phyloP scores from a whole-genome alignment of 2,113 vertebrate genomes.

The Chunga burmeisteri region DNA sequence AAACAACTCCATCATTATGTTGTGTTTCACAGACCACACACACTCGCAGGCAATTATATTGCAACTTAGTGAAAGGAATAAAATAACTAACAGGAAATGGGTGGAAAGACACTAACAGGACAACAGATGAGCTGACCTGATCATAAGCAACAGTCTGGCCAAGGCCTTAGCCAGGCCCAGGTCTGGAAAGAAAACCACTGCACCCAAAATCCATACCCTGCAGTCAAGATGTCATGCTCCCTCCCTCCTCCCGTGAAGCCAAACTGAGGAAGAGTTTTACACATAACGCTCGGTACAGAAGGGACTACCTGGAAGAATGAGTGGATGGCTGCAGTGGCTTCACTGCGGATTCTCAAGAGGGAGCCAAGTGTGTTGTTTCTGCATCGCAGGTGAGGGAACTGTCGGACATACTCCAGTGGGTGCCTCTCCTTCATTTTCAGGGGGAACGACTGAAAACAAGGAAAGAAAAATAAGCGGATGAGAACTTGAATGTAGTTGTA shows the following conservation, averaged over 20 bases:
- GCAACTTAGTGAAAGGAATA: background rate
- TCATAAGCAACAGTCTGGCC: background rate
- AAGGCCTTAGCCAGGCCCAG: background rate
- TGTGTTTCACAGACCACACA: conserved; percentile 21
- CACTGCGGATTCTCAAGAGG: conserved; percentile 88
- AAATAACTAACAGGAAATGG: background rate
- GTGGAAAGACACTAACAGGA: background rate
- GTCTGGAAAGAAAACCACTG: background rate
- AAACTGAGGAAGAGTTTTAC: background rate
- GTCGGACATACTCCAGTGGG: conserved; percentile 84
- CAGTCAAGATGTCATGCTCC: background rate
- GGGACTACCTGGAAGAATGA: conserved; percentile 87
- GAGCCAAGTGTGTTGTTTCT: conserved; percentile 82
- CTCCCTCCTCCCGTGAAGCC: background rate
- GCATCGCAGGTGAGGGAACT: conserved; percentile 91
- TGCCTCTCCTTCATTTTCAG: conserved; percentile 88
- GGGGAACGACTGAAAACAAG: conserved; percentile 81
- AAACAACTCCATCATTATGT: background rate
- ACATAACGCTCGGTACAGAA: rapidly evolving
- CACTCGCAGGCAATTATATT: rapidly evolving
- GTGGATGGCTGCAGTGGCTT: conserved; percentile 86
- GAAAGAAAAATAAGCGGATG: background rate
- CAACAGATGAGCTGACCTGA: background rate
- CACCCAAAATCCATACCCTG: background rate
- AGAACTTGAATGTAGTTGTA: background rate